These are phyloP conservation scores for Neodiprion fabricii DNA, from an alignment of 1,140 invertebrate genomes.

Conservation along the genomic window DNA sequence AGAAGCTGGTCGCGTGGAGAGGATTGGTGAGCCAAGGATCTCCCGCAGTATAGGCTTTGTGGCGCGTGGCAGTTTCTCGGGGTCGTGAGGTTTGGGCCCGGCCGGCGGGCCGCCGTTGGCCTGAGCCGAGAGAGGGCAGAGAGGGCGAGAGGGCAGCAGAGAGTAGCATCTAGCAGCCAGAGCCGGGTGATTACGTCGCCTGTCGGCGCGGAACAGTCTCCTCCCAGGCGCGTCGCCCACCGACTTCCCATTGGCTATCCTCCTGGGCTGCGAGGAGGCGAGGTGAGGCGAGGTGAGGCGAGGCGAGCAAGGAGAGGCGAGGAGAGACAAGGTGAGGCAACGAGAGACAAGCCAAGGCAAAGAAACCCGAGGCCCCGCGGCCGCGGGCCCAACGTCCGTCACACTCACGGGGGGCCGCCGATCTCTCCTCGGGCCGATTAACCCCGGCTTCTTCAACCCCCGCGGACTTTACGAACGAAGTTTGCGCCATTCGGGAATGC, in stretches of 20 bases:
- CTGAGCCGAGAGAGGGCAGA: neutral
- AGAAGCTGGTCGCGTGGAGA: too few relatives aligned
- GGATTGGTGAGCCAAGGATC: too few relatives aligned
- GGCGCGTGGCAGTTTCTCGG: slow-evolving; percentile 23
- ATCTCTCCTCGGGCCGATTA: too few relatives aligned
- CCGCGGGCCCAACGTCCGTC: neutral
- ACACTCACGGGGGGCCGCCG: too few relatives aligned
- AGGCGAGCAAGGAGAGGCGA: neutral
- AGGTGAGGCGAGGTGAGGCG: neutral
- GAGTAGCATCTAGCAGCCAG: slow-evolving; percentile 33
- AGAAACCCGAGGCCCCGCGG: neutral
- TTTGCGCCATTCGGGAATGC: too few relatives aligned
- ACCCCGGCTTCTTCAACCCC: too few relatives aligned
- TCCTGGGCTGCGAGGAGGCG: neutral
- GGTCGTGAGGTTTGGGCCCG: slow-evolving; percentile 37
- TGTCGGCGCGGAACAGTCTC: slow-evolving; percentile 60
- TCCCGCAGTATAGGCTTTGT: neutral
- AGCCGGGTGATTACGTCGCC: slow-evolving; percentile 59
- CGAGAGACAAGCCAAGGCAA: neutral
- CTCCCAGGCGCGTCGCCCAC: slow-evolving; percentile 58
- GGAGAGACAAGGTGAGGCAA: neutral
- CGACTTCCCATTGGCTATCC: slow-evolving; percentile 46
- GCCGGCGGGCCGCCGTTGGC: slow-evolving; percentile 30
- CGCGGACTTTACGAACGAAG: too few relatives aligned
- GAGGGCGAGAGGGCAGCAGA: slow-evolving; percentile 10